Evolutionary conservation across 2,888 invertebrate species (phyloP).

Genomic region (Phengaris alcon): DNA sequence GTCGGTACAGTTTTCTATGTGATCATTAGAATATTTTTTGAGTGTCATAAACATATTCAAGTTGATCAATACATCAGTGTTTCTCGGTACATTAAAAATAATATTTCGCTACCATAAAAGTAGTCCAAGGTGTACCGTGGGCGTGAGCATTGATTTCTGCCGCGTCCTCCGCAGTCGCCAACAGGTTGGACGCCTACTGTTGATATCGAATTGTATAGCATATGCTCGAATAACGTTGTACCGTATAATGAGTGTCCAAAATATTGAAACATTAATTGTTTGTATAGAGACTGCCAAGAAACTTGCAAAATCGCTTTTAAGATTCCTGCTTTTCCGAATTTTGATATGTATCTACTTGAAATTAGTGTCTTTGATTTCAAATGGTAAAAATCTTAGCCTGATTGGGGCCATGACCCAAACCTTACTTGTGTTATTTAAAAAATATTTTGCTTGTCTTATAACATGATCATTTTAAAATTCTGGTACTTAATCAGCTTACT

Average conservation of each 20-base stretch:
- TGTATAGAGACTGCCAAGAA: too few species aligned
- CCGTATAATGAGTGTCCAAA: too few species aligned
- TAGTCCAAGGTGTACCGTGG: constrained; percentile 58
- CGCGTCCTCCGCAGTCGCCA: constrained; percentile 56
- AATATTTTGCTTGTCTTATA: not conserved
- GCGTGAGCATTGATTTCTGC: constrained; percentile 61
- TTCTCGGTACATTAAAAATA: constrained; percentile 31
- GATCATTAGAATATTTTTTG: not conserved
- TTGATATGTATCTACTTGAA: too few species aligned
- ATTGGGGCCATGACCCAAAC: too few species aligned
- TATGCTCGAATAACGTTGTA: not conserved
- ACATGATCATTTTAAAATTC: not conserved
- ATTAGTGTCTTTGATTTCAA: too few species aligned
- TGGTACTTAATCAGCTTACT: not conserved
- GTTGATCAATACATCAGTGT: constrained; percentile 26
- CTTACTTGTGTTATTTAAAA: not conserved
- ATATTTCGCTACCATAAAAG: constrained; percentile 42
- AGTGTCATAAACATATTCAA: constrained; percentile 9
- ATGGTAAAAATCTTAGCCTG: too few species aligned
- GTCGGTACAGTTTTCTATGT: not conserved
- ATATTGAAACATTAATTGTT: too few species aligned
- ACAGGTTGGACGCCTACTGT: constrained; percentile 54
- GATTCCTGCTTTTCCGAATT: too few species aligned
- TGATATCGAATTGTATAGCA: not conserved
- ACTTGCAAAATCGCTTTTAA: too few species aligned